Evolutionary conservation across 2,888 invertebrate species (phyloP).

Genomic region (Schizotus pectinicornis): DNA sequence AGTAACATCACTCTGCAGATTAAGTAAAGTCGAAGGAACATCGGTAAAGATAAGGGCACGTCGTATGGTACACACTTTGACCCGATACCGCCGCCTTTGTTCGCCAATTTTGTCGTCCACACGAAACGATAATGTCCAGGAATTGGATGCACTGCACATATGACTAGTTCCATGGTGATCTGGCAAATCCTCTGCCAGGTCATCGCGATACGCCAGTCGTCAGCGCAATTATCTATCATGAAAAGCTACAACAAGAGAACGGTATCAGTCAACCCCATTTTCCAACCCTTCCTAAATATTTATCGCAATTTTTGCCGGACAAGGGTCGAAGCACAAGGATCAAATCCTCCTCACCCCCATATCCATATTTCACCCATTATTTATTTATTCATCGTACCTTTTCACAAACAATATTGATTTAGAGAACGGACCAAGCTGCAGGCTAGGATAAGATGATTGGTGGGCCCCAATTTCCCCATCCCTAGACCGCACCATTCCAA

Average conservation of each 20-base stretch:
- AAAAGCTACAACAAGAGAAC: slow-evolving; percentile 80
- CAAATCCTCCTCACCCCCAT: too few species aligned
- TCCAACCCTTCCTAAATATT: neutral
- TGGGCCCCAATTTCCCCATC: too few species aligned
- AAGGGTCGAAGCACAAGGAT: too few species aligned
- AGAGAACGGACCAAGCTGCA: too few species aligned
- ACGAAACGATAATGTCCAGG: slow-evolving; percentile 95
- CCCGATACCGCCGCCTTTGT: slow-evolving; percentile 71
- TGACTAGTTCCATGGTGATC: slow-evolving; percentile 88
- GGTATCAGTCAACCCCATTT: neutral
- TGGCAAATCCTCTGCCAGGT: slow-evolving; percentile 96
- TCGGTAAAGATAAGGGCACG: slow-evolving; percentile 96
- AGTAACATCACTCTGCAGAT: slow-evolving; percentile 99
- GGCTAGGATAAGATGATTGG: too few species aligned
- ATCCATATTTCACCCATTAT: too few species aligned
- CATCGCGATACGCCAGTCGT: slow-evolving; percentile 99
- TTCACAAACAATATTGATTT: neutral
- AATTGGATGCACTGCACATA: slow-evolving; percentile 98
- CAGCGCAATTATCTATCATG: slow-evolving; percentile 99
- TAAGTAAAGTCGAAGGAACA: slow-evolving; percentile 99
- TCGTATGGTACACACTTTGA: slow-evolving; percentile 87
- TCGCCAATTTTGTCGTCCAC: slow-evolving; percentile 95
- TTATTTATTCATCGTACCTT: too few species aligned
- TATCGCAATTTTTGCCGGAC: too few species aligned
- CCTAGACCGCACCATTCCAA: too few species aligned